Conservation (phyloP, 1,140 invertebrate genomes). For the Gonioctena quinquepunctata region DNA sequence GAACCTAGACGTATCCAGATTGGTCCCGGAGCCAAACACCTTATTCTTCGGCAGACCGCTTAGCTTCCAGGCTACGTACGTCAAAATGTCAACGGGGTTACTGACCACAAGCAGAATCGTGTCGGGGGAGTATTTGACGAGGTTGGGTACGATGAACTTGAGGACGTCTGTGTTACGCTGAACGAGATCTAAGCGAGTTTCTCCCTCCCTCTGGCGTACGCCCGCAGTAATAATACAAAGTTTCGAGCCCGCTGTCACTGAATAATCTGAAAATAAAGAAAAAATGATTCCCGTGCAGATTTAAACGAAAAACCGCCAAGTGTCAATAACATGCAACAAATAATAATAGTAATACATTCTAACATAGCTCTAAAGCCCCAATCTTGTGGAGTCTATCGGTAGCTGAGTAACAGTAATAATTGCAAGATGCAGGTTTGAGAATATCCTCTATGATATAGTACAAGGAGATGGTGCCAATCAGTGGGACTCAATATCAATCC, state of each 20-base stretch:
- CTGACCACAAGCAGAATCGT: constrained; percentile 86
- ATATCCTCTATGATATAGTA: too few species aligned
- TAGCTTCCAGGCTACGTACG: constrained; percentile 92
- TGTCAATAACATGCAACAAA: too few species aligned
- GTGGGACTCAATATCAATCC: too few species aligned
- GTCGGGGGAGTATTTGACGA: constrained; percentile 85
- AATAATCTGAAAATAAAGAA: constrained; percentile 68
- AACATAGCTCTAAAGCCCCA: too few species aligned
- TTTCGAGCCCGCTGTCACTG: constrained; percentile 75
- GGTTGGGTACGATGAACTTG: constrained; percentile 79
- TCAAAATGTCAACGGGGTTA: constrained; percentile 89
- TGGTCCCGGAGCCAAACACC: constrained; percentile 89
- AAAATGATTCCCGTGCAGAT: background rate
- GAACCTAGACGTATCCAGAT: constrained; percentile 88
- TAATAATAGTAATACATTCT: too few species aligned
- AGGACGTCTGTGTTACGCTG: constrained; percentile 89
- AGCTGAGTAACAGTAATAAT: background rate
- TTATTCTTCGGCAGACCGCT: constrained; percentile 84
- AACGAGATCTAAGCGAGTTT: constrained; percentile 79
- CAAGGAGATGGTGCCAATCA: too few species aligned
- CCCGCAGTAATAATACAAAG: constrained; percentile 89
- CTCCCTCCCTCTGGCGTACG: constrained; percentile 84
- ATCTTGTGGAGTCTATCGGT: too few species aligned
- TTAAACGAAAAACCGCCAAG: too few species aligned
- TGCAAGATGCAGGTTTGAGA: too few species aligned